Evolutionary conservation across 2,888 invertebrate genomes (phyloP).

Genomic region (Idaea dimidiata): DNA sequence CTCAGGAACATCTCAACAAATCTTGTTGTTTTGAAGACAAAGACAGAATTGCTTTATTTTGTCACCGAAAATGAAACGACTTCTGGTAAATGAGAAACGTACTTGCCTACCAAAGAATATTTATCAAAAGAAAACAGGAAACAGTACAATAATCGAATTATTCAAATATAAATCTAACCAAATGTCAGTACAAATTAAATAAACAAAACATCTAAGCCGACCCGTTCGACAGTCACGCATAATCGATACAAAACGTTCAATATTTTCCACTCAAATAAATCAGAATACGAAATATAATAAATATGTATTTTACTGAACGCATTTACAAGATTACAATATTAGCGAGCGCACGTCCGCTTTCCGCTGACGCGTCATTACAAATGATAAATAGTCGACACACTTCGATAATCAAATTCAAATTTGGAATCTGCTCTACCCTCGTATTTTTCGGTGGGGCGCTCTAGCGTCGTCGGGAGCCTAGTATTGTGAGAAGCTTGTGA

Average conservation of each 20-base stretch:
- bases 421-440: constrained; percentile 78
- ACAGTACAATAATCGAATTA: constrained; percentile 26
- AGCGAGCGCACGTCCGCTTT: constrained; percentile 67
- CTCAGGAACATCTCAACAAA: neutral
- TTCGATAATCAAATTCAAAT: constrained; percentile 81
- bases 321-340: constrained; percentile 79
- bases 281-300: constrained; percentile 60
- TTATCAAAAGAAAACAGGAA: constrained; percentile 10
- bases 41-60: neutral
- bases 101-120: constrained; percentile 3
- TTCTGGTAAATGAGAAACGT: constrained; percentile 16
- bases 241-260: constrained; percentile 64
- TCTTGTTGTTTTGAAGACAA: neutral
- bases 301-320: constrained; percentile 72
- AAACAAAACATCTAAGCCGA: constrained; percentile 31
- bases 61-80: constrained; percentile 12
- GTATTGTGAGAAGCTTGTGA: constrained; percentile 78
- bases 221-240: constrained; percentile 49
- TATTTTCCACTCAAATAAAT: constrained; percentile 71
- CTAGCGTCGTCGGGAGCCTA: constrained; percentile 48
- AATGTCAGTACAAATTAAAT: constrained; percentile 35
- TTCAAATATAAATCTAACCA: constrained; percentile 24
- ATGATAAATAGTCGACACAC: constrained; percentile 80
- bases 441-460: constrained; percentile 57
- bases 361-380: constrained; percentile 71